These are phyloP conservation scores for Megaleporinus macrocephalus DNA, from an alignment of 2,113 vertebrate genomes.

Conservation along the genomic window DNA sequence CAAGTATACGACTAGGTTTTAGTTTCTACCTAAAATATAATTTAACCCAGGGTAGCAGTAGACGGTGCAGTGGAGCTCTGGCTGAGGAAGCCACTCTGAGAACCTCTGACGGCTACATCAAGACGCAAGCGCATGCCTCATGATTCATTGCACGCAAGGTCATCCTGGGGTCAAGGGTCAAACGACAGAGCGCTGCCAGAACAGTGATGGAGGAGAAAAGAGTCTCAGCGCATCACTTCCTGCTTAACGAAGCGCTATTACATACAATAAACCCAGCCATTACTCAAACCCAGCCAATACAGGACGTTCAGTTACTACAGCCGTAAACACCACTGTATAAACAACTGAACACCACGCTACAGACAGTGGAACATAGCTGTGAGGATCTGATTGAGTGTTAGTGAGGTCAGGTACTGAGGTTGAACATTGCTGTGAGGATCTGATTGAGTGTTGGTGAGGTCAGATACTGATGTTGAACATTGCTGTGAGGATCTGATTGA, in stretches of 20 bases:
- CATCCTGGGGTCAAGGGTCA: background rate
- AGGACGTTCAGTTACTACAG: background rate
- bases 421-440: too few relatives aligned
- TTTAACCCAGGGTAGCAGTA: too few relatives aligned
- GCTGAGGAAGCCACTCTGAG: background rate
- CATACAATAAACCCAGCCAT: background rate
- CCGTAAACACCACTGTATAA: background rate
- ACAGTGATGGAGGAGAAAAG: background rate
- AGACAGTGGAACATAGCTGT: too few relatives aligned
- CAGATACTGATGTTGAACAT: too few relatives aligned
- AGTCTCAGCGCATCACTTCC: background rate
- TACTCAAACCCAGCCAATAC: background rate
- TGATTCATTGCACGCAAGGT: background rate
- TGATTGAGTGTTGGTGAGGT: too few relatives aligned
- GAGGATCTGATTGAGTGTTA: too few relatives aligned
- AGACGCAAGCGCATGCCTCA: background rate
- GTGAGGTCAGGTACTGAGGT: too few relatives aligned
- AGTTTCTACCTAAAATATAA: too few relatives aligned
- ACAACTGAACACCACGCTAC: too few relatives aligned
- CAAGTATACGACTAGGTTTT: too few relatives aligned
- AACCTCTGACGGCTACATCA: background rate
- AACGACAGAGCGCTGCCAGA: background rate
- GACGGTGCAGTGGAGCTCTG: background rate
- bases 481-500: too few relatives aligned
- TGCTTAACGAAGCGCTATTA: background rate